Evolutionary conservation across 2,888 invertebrate genomes (phyloP).

Genomic region (Phyllotreta cruciferae): DNA sequence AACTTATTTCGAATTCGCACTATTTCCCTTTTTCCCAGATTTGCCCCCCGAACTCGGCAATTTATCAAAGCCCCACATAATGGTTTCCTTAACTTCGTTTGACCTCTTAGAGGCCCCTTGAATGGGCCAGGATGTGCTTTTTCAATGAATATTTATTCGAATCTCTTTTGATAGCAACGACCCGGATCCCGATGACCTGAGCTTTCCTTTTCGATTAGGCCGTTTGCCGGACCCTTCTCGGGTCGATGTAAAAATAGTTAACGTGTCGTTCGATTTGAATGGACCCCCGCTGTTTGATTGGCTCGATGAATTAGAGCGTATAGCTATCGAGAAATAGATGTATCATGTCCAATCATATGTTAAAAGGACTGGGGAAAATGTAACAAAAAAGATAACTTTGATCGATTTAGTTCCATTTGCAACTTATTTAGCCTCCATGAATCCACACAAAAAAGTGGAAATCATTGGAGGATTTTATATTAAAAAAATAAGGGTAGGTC

Average conservation of each 20-base stretch:
- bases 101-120: conserved; percentile 15
- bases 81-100: conserved; percentile 14
- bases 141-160: conserved; percentile 19
- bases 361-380: too few relatives aligned
- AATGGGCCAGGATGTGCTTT: conserved; percentile 13
- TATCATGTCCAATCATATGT: too few relatives aligned
- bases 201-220: neutral
- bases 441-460: too few relatives aligned
- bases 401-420: too few relatives aligned
- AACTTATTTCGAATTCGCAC: neutral
- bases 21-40: neutral
- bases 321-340: too few relatives aligned
- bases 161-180: conserved; percentile 14
- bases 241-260: neutral
- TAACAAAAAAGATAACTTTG: too few relatives aligned
- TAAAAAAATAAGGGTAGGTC: too few relatives aligned
- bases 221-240: neutral
- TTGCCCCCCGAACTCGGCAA: conserved; percentile 2
- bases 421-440: too few relatives aligned
- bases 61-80: conserved; percentile 14
- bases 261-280: too few relatives aligned
- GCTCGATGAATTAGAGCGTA: too few relatives aligned
- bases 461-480: too few relatives aligned
- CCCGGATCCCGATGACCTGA: conserved; percentile 14
- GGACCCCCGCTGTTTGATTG: too few relatives aligned